These are phyloP conservation scores for Bruchidius siliquastri DNA, from an alignment of 2,888 invertebrate species.

Conservation along the genomic window DNA sequence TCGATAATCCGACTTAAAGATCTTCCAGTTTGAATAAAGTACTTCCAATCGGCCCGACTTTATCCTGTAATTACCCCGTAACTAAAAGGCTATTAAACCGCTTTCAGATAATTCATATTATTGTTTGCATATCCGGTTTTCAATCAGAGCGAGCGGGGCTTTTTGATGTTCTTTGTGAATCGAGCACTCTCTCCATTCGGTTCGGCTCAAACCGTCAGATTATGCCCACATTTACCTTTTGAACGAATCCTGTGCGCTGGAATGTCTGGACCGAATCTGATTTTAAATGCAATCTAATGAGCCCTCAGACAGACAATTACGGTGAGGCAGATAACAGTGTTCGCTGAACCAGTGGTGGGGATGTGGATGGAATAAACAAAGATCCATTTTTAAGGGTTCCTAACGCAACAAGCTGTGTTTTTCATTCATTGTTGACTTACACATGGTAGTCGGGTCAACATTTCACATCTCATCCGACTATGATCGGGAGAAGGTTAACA, in stretches of 20 bases:
- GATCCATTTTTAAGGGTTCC: no score
- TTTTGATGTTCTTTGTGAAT: not conserved
- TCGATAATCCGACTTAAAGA: not conserved
- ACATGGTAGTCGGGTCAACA: no score
- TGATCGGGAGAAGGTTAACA: no score
- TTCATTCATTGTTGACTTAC: no score
- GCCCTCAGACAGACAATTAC: not conserved
- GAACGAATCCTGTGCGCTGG: not conserved
- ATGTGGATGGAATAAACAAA: not conserved
- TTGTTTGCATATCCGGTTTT: not conserved
- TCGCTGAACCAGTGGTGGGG: not conserved
- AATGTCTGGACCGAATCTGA: not conserved
- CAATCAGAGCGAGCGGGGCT: not conserved
- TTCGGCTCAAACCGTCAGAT: conserved; percentile 11
- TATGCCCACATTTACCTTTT: conserved; percentile 23
- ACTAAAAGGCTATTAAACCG: not conserved
- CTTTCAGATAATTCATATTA: not conserved
- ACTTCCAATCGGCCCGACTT: not conserved
- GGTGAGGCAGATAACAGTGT: not conserved
- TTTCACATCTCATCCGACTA: no score
- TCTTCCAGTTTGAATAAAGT: not conserved
- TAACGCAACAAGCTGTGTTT: no score
- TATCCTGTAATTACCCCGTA: not conserved
- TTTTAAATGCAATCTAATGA: not conserved
- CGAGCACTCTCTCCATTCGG: not conserved